Evolutionary conservation across 2,797 vertebrate species (phyloP).

Genomic region (Rhadinocentrus ornatus): DNA sequence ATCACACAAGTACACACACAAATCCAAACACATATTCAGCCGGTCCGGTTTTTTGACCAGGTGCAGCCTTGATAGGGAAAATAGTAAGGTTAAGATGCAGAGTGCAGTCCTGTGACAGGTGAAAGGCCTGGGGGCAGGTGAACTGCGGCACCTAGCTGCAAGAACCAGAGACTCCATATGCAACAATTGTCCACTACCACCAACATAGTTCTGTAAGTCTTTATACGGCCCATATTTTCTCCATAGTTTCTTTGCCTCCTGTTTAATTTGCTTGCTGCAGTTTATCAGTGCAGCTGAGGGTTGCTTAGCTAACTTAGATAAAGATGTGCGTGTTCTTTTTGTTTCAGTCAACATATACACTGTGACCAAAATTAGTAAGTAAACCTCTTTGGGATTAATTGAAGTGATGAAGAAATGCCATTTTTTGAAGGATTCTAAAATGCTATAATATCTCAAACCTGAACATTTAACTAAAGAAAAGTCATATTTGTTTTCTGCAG

Average conservation of each 20-base stretch:
- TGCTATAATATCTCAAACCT: background rate
- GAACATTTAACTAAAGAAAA: background rate
- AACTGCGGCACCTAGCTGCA: constrained; percentile 40
- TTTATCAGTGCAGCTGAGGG: background rate
- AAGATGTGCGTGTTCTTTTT: background rate
- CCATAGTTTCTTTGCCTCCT: constrained; percentile 4
- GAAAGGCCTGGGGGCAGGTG: constrained; percentile 64
- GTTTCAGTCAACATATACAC: background rate
- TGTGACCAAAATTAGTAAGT: background rate
- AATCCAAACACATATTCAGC: constrained; percentile 34
- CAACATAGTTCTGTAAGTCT: background rate
- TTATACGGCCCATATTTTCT: constrained; percentile 2
- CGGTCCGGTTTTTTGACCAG: constrained; percentile 52
- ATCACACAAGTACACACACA: constrained; percentile 18
- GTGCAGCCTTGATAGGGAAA: constrained; percentile 34
- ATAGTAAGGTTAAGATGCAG: constrained; percentile 53
- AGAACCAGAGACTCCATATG: constrained; percentile 37
- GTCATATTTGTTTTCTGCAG: background rate
- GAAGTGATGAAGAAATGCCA: background rate
- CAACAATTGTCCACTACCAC: constrained; percentile 18
- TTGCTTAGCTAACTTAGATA: background rate
- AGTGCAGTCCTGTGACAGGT: constrained; percentile 60
- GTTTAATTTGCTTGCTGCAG: background rate
- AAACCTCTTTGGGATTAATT: background rate
- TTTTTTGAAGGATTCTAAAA: background rate